Base-by-base conservation (phyloP, 2,888 invertebrate genomes). In the Cordylochernes scorpioides region DNA sequence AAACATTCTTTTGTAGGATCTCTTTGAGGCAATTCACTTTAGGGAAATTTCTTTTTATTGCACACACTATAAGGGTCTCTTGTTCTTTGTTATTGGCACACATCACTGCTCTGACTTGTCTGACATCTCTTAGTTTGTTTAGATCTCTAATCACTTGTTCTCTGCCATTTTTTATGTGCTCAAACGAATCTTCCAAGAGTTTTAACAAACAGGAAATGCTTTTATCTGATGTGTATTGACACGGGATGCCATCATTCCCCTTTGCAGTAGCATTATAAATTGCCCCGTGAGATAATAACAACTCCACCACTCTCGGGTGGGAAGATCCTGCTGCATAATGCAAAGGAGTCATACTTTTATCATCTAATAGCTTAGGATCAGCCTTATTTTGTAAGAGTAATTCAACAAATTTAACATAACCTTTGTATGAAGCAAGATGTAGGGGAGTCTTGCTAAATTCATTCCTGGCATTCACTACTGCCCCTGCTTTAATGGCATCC, bases 311-410 rank as follows among this genome's bases (percentile, higher is more conserved):
- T n/a, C n/a, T n/a, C n/a, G n/a, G n/a, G n/a, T n/a, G n/a, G n/a
- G n/a, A n/a, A n/a, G n/a, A n/a, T n/a, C n/a, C n/a, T 2, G 31
- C 31, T 9, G 25, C 31, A 21, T 34, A 34, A 25, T 34, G 34
- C 3, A 34, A 15, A 28, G 34, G 34, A 12, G 28, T 31, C 1
- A 24, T 28, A 5, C 24, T 25, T 5, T 19, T 14, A 15, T 28
- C 29, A 3, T 19, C 34, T 15, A 25, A 13, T 3, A 28, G 12
- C 17, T 34, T 28, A 8, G 34, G 34, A 10, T 34, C 24, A 4
- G 31, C 31, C 5, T 12, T 15, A 9, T 34, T 24, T 3, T 15
- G 6, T 10, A 34, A 13, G 12, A 34, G 22, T 9, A 28, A 9
- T 4, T 31, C 10, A n/a, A 31, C 27, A n/a, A 31, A 16, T 9